Evolutionary conservation across 2,113 vertebrate genomes (phyloP), one percentile per base, ranked within the genome.

Genomic region (Spizaetus ornatus): DNA sequence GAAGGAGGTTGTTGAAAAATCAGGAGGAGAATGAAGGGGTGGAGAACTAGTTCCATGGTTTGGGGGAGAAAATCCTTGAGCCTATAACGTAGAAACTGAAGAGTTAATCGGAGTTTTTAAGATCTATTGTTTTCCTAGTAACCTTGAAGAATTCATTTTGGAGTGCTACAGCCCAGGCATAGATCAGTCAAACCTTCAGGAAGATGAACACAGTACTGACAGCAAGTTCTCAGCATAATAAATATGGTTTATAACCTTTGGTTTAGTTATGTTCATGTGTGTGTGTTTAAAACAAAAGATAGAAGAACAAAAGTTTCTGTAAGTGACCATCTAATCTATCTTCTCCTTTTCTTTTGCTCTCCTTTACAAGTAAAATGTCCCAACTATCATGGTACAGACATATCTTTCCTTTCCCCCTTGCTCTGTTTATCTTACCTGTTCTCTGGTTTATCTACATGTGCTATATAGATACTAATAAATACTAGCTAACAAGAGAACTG

Each of bases 311-410:
- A 34, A 73, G 5, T 29, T 66, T 6, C 13, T 58, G 7, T 20
- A 3, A 67, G 27, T 7, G 66, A 50, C 38, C 84, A 65, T 45
- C 70, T 38, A 7, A 25, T 67, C 78, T 86, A 85, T n/a, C 74
- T 52, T 52, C 50, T 72, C 45, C 73, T 59, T 70, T 67, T 8
- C 47, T 17, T 29, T 48, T 47, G 7, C 69, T 34, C n/a, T 43
- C 23, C 40, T 82, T 59, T 11, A 2, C 7, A 32, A 86, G 52
- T 48, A 20, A 26, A 87, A 29, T 25, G 31, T 76, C 69, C 86
- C 71, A 85, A 0, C 12, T 85, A 1, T 50, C 36, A 11, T 13
- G 13, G 10, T 19, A 1, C 3, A 31, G 67, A 79, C 58, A 10
- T 62, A 7, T 11, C 73, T 88, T 36, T 52, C 67, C 65, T 90